Base-by-base conservation (phyloP, 2,797 vertebrate species). In the Cercopithecus petaurista region DNA sequence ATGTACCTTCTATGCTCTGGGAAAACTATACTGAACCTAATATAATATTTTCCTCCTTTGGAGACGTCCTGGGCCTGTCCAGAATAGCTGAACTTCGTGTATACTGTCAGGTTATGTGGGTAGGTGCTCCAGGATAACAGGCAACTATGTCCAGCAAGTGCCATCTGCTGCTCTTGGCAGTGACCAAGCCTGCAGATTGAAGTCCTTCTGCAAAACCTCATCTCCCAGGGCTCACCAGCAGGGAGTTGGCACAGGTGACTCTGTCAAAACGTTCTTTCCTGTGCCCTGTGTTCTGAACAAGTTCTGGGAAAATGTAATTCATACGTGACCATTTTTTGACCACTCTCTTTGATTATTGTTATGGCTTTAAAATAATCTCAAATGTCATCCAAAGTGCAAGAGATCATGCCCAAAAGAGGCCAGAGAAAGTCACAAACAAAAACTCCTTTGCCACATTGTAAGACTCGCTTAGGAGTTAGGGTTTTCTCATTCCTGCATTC, bases 111-210 rank as follows among this genome's bases (percentile, higher is more conserved):
- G 15, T 8, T 76, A 28, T 64, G 12, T 13, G 77, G 7, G 22
- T 33, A 83, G 64, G 22, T 57, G 11, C 30, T 95, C 93, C 64
- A 10, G 13, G 77, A 46, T 80, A 46, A 84, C 0, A 9, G 57
- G 81, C 15, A 33, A 39, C 36, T 57, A 3, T 50, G 76, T 88
- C 76, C 88, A 84, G 84, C 39, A 79, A 43, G n/a, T 82, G 88
- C 96, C 97, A 96, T 96, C 96, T 97, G 98, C 76, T 92, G 13
- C 43, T 76, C 73, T 67, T 90, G 96, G 94, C 96, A 93, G 28
- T 77, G 73, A 41, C n/a, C 59, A 64, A 15, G 39, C 30, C 79
- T 48, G 2, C 57, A 61, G 39, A 41, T 30, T 36, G 88, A 92
- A 61, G 61, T 84, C 90, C 73, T 77, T 64, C 61, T 93, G 90